Percentiles rank a stretch among this genome's conserved stretches.
phyloP scores from a whole-genome alignment of 2,888 invertebrate species.

The Aleiodes alternator region DNA sequence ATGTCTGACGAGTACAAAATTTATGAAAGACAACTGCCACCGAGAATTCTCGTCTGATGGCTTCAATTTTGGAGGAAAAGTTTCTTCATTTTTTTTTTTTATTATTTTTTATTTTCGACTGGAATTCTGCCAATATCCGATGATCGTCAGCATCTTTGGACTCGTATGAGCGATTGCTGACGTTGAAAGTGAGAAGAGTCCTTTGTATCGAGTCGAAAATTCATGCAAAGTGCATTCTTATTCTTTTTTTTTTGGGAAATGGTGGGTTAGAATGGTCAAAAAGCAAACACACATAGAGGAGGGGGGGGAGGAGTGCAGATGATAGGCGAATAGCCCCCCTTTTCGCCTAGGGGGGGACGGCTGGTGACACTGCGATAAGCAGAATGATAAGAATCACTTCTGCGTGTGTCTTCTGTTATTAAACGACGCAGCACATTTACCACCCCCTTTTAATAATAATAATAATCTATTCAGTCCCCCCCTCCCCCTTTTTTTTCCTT shows the following conservation, averaged over 20 bases:
- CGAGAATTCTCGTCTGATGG: background rate
- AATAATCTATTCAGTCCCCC: too few relatives aligned
- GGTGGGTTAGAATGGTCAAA: background rate
- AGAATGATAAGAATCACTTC: slow-evolving; percentile 17
- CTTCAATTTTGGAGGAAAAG: slow-evolving; percentile 27
- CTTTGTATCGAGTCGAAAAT: too few relatives aligned
- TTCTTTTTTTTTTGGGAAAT: too few relatives aligned
- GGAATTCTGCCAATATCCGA: slow-evolving; percentile 5
- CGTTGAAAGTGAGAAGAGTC: too few relatives aligned
- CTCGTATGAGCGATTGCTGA: too few relatives aligned
- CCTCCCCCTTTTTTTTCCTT: too few relatives aligned
- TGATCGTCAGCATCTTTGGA: too few relatives aligned
- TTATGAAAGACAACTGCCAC: too few relatives aligned
- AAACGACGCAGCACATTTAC: slow-evolving; percentile 4
- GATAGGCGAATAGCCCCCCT: too few relatives aligned
- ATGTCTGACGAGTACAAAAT: too few relatives aligned
- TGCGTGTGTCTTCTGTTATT: background rate
- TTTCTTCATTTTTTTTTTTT: background rate
- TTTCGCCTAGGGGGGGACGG: background rate
- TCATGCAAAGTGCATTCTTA: too few relatives aligned
- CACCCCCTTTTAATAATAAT: slow-evolving; percentile 3
- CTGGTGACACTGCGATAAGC: slow-evolving; percentile 11
- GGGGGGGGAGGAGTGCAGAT: background rate
- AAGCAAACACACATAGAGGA: background rate
- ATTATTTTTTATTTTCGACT: background rate